Evolutionary conservation across 2,888 invertebrate species (phyloP), one percentile per base, ranked within the genome.

Genomic region (Epiblema foenella): DNA sequence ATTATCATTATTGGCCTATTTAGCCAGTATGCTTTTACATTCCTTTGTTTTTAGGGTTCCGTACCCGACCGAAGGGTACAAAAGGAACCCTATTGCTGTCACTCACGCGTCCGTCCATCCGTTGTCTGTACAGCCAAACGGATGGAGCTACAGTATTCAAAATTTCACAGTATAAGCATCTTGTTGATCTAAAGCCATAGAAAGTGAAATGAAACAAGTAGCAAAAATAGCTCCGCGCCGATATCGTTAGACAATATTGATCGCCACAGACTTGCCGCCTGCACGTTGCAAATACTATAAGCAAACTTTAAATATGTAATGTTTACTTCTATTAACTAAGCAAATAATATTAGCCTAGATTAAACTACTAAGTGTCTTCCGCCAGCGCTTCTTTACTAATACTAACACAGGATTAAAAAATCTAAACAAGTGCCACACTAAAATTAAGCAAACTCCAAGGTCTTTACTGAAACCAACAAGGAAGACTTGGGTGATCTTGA

Each of bases 401-500:
- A 4, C 51, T 63, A 17, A 7, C 24, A 7, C 5, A 51, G 11
- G 51, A 29, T n/a, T n/a, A 9, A 12, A 56, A 10, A 39, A 52
- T 52, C 64, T 64, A 54, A 64, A 10, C 46, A n/a, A 8, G 12
- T 42, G 33, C 52, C 10, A 10, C 51, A 18, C 20, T 54, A 37
- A 20, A 52, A 33, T 33, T 29, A 51, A 51, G 52, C 39, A 10
- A 64, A n/a, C 33, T 37, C 1, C 57, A 63, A 63, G 69, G 52
- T 33, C 17, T 39, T 33, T 65, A 69, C 59, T 33, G 15, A 69
- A 54, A 52, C 54, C 11, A 65, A 54, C 24, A 52, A 51, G 62
- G 68, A 72, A 68, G 68, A 58, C 24, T 39, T 42, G 58, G 68
- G 58, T 46, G 63, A 72, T 42, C 71, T 71, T 71, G 66, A 67